phyloP scores from a whole-genome alignment of 2,797 vertebrate species.

The Yasuhikotakia modesta region DNA sequence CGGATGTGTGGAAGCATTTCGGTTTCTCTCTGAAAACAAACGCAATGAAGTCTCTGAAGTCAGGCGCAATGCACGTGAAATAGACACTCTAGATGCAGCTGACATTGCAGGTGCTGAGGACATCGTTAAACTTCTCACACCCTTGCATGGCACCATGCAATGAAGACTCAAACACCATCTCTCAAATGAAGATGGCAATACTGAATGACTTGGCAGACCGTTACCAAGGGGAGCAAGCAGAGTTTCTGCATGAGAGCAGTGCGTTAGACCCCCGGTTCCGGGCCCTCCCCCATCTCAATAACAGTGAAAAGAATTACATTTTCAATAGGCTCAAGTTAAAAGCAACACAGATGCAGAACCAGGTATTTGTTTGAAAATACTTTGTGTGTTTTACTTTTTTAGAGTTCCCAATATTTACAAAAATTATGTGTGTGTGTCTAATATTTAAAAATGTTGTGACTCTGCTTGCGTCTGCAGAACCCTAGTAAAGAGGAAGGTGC shows the following conservation, averaged over 20 bases:
- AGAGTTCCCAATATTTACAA: not conserved
- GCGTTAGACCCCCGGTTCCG: slow-evolving; percentile 20
- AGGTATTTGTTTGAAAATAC: slow-evolving; percentile 6
- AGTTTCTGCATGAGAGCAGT: not conserved
- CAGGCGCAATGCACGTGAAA: slow-evolving; percentile 21
- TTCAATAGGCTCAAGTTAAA: not conserved
- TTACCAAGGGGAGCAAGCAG: not conserved
- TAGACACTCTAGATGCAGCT: slow-evolving; percentile 27
- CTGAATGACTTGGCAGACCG: slow-evolving; percentile 1
- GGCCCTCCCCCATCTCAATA: slow-evolving; percentile 3
- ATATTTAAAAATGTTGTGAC: not conserved
- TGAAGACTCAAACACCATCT: slow-evolving; percentile 4
- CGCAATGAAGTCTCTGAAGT: too few species aligned
- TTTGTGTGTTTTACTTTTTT: not conserved
- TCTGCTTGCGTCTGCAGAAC: not conserved
- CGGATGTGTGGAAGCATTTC: too few species aligned
- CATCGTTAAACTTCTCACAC: slow-evolving; percentile 28
- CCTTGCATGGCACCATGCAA: slow-evolving; percentile 4
- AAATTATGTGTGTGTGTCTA: slow-evolving; percentile 11
- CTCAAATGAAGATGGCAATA: slow-evolving; percentile 29
- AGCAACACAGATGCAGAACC: slow-evolving; percentile 18
- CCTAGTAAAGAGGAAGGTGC: not conserved
- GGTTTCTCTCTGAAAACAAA: too few species aligned
- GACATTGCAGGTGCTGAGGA: slow-evolving; percentile 36
- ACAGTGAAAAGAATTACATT: too few species aligned